Conservation (phyloP, 2,797 vertebrate species). For the Cheracebus regulus region DNA sequence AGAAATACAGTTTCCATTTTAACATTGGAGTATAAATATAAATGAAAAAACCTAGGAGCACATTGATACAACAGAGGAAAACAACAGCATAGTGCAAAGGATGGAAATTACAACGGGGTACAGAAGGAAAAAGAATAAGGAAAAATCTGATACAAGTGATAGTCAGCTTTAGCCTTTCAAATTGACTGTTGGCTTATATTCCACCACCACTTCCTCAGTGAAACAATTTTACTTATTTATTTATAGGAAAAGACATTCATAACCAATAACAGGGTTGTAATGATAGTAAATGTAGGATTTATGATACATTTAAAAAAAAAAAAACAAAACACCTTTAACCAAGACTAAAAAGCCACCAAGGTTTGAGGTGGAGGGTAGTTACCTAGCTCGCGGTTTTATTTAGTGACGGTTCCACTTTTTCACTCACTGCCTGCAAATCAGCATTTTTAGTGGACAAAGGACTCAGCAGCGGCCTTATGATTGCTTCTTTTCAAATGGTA, state of each 20-base stretch:
- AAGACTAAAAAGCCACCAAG: conserved; percentile 83
- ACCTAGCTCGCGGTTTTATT: conserved; percentile 89
- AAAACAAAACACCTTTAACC: conserved; percentile 81
- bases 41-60: conserved; percentile 58
- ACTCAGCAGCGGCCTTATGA: conserved; percentile 98
- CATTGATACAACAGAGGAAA: conserved; percentile 58
- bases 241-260: conserved; percentile 81
- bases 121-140: conserved; percentile 80
- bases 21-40: conserved; percentile 76
- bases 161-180: conserved; percentile 88
- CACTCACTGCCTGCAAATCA: conserved; percentile 91
- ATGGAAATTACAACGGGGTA: conserved; percentile 83
- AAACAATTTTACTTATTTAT: conserved; percentile 69
- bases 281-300: conserved; percentile 85
- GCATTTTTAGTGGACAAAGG: conserved; percentile 96
- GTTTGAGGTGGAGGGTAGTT: conserved; percentile 78
- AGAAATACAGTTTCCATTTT: conserved; percentile 65
- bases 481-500: conserved; percentile 99
- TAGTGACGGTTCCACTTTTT: conserved; percentile 87
- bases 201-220: conserved; percentile 84
- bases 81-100: conserved; percentile 70
- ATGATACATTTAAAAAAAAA: conserved; percentile 80
- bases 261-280: conserved; percentile 84
- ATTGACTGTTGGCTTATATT: conserved; percentile 85
- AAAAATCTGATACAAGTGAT: conserved; percentile 89